Base-by-base conservation (phyloP, 2,113 vertebrate species). In the Phalacrocorax pelagicus region DNA sequence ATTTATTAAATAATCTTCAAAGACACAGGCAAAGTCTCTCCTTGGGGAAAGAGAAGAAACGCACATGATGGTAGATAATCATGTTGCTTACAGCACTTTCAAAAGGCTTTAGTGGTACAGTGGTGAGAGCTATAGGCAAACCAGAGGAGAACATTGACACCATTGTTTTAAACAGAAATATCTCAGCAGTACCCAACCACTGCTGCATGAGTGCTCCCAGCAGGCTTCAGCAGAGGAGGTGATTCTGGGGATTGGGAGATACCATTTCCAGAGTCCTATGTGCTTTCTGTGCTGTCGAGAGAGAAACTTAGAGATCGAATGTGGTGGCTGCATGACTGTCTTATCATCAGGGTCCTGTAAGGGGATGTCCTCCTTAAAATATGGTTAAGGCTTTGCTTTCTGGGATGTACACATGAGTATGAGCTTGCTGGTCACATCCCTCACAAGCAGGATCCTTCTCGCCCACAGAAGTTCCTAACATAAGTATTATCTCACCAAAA, bases 221-320 rank as follows among this genome's bases (percentile, higher is more conserved):
- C 11, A 81, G 40, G 49, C 32, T 85, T 88, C 9, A 55, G 57
- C 49, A 24, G 26, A 86, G 10, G 12, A 72, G 5, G 4, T 18
- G 44, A 38, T 67, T 67, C 19, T 72, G 84, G 87, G n/a, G 42
- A 74, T 0, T 59, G 15, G 13, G 49, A 71, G 22, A 59, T 36
- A 27, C 7, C 32, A 42, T n/a, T 67, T 79, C 22, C 69, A 0
- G 0, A 49, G n/a, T 34, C 80, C 20, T 46, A 14, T 58, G 42
- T 75, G 62, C 19, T 63, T 75, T 80, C 80, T 82, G 11, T 46
- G 24, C 30, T 72, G 11, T 40, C 47, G 86, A 21, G 52, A 82
- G 18, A 32, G 51, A 67, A 88, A 80, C 2, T 3, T 42, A 51
- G 52, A 92, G 63, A 58, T 67, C 15, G 46, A 86, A 22, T 34